These are phyloP conservation scores for Perca flavescens DNA, from an alignment of 2,113 vertebrate species.

Conservation along the genomic window DNA sequence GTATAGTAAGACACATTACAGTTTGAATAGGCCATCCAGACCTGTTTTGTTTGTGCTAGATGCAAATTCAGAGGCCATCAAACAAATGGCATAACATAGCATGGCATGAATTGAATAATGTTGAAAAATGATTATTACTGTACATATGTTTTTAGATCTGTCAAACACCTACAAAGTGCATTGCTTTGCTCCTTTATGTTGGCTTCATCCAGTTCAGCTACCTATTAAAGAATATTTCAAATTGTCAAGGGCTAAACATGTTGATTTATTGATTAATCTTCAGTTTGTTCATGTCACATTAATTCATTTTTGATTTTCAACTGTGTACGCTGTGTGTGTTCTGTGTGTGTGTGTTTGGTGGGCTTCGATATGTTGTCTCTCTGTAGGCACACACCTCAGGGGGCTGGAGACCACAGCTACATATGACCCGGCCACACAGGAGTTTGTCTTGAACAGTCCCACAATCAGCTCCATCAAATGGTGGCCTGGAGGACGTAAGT, in stretches of 20 bases:
- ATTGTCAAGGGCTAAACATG: slow-evolving; percentile 9
- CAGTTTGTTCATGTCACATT: neutral
- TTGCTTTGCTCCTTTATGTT: slow-evolving; percentile 10
- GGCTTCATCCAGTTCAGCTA: neutral
- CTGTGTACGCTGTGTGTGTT: neutral
- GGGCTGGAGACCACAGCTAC: slow-evolving; percentile 97
- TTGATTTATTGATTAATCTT: neutral
- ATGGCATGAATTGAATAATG: neutral
- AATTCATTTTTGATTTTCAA: neutral
- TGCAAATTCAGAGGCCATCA: neutral
- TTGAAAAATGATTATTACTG: neutral
- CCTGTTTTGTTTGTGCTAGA: neutral
- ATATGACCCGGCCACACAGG: slow-evolving; percentile 93
- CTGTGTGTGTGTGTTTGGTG: slow-evolving; percentile 18
- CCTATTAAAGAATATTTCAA: neutral
- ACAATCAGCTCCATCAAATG: slow-evolving; percentile 98
- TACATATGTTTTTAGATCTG: slow-evolving; percentile 62
- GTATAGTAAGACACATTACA: neutral
- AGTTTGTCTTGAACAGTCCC: slow-evolving; percentile 96
- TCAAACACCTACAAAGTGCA: slow-evolving; percentile 76
- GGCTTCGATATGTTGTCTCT: slow-evolving; percentile 2
- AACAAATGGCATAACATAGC: neutral
- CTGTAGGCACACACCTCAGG: slow-evolving; percentile 93
- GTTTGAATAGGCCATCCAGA: neutral
- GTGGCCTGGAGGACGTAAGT: slow-evolving; percentile 99